Percentiles rank a stretch among this genome's conserved stretches.
These are phyloP conservation scores for Grallaria varia DNA, from an alignment of 2,113 vertebrate genomes.

Conservation along the genomic window DNA sequence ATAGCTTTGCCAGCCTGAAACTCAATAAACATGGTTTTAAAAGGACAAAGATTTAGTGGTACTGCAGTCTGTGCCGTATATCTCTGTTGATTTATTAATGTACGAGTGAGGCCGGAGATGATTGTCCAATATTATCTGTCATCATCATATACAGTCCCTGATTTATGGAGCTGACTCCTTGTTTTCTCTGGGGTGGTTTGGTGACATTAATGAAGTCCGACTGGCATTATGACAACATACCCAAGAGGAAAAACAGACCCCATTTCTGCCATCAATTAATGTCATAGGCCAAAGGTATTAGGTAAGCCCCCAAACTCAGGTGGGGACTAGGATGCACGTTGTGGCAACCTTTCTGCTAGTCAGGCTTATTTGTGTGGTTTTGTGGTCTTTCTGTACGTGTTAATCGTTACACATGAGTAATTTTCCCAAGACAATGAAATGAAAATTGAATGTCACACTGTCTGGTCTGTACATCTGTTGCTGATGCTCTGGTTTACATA, in stretches of 20 bases:
- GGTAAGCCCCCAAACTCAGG: background rate
- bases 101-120: background rate
- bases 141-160: background rate
- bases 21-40: background rate
- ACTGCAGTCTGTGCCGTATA: background rate
- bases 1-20: constrained; percentile 4
- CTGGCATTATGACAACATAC: background rate
- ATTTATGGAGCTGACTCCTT: background rate
- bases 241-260: background rate
- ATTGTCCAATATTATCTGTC: background rate
- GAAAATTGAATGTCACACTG: background rate
- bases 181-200: background rate
- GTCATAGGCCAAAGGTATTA: background rate
- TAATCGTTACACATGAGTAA: background rate
- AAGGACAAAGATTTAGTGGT: background rate
- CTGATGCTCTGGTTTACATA: background rate
- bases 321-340: background rate
- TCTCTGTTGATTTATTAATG: background rate
- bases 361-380: background rate
- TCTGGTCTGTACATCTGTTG: constrained; percentile 22
- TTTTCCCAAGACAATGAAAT: background rate
- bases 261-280: background rate
- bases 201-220: background rate
- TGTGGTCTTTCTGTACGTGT: background rate
- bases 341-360: background rate